These are phyloP conservation scores for Pseudanteris insignis DNA, from an alignment of 2,888 invertebrate genomes.

Conservation along the genomic window DNA sequence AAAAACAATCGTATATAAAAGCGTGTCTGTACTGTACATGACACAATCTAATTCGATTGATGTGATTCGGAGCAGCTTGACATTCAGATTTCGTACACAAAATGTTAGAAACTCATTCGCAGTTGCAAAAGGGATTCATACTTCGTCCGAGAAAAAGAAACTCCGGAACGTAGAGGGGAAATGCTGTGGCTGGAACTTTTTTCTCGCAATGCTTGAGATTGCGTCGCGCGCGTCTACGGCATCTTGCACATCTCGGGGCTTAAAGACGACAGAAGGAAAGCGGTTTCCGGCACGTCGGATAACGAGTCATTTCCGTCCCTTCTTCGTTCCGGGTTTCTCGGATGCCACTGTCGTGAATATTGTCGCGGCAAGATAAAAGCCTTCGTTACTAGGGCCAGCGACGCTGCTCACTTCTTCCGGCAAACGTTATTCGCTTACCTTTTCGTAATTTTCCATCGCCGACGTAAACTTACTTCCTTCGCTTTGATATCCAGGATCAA, in stretches of 20 bases:
- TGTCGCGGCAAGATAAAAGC: conserved; percentile 27
- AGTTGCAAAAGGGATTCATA: conserved; percentile 32
- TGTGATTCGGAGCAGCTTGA: too few relatives aligned
- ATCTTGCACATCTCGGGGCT: too few relatives aligned
- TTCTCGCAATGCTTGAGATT: conserved; percentile 23
- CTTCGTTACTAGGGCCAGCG: conserved; percentile 31
- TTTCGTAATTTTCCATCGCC: conserved; percentile 18
- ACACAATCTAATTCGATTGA: too few relatives aligned
- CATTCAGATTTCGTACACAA: conserved; percentile 28
- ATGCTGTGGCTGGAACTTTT: conserved; percentile 31
- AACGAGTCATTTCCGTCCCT: conserved; percentile 61
- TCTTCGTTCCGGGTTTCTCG: conserved; percentile 17
- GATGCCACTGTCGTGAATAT: too few relatives aligned
- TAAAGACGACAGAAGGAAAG: conserved; percentile 46
- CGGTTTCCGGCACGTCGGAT: conserved; percentile 60
- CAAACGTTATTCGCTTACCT: conserved; percentile 44
- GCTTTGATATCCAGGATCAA: too few relatives aligned
- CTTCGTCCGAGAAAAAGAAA: conserved; percentile 23
- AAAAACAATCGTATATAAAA: too few relatives aligned
- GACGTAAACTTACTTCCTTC: conserved; percentile 13
- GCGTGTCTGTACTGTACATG: too few relatives aligned
- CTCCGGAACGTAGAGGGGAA: conserved; percentile 22
- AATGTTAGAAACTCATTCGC: conserved; percentile 37
- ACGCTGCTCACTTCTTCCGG: conserved; percentile 42
- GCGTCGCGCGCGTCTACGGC: conserved; percentile 12